Conservation (phyloP, 2,797 vertebrate genomes). For the Paratrypauchen microcephalus region DNA sequence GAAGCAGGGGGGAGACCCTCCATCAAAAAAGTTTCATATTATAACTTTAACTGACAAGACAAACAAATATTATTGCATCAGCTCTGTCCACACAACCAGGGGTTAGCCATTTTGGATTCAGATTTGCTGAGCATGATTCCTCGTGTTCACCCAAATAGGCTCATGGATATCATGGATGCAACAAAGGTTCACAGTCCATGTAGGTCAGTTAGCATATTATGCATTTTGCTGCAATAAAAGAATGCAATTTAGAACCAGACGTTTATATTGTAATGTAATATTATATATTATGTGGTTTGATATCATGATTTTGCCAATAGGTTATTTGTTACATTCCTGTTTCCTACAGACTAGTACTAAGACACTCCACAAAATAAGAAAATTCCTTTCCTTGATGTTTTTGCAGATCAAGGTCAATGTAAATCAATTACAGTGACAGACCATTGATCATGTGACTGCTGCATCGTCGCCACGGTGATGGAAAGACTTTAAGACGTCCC, state of each 20-base stretch:
- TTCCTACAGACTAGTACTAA: background rate
- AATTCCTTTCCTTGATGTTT: constrained; percentile 19
- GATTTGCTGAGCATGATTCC: no score
- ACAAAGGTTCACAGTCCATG: background rate
- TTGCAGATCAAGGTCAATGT: constrained; percentile 56
- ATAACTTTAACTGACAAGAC: no score
- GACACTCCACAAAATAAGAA: background rate
- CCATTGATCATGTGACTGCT: constrained; percentile 58
- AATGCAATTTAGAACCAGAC: background rate
- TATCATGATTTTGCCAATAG: no score
- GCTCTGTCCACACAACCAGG: no score
- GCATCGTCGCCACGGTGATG: constrained; percentile 46
- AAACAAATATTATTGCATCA: no score
- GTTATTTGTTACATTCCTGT: background rate
- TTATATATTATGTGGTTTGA: no score
- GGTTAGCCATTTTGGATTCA: no score
- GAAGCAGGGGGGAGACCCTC: no score
- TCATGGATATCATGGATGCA: no score
- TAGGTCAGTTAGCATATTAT: background rate
- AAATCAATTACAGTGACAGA: constrained; percentile 61
- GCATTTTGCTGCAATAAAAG: background rate
- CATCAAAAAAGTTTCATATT: no score
- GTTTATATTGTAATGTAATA: no score
- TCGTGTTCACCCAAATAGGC: no score
- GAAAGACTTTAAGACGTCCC: constrained; percentile 61